phyloP scores from a whole-genome alignment of 2,113 vertebrate species.

The Myrmecophaga tridactyla region DNA sequence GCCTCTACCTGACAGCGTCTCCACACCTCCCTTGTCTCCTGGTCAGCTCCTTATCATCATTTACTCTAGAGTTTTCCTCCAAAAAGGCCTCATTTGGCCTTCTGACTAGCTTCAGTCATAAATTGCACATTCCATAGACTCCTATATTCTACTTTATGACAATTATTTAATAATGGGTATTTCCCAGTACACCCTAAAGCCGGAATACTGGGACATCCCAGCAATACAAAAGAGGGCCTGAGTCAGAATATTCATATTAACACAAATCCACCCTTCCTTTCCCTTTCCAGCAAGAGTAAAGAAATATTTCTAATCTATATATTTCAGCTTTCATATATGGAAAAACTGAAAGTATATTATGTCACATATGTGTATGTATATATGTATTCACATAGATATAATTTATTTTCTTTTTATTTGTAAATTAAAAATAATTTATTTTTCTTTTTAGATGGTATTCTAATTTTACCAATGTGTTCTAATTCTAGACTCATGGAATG shows the following conservation, averaged over 20 bases:
- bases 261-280: not conserved
- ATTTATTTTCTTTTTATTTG: conserved; percentile 20
- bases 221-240: not conserved
- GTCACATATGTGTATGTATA: not conserved
- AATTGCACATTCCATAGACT: not conserved
- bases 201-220: not conserved
- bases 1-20: not conserved
- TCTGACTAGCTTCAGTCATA: not conserved
- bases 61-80: not conserved
- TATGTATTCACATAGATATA: not conserved
- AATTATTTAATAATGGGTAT: not conserved
- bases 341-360: not conserved
- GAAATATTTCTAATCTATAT: not conserved
- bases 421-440: not conserved
- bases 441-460: not conserved
- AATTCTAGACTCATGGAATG: not conserved
- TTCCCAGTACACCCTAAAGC: not conserved
- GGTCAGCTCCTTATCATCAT: not conserved
- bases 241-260: not conserved
- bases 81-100: not conserved
- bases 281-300: not conserved
- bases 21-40: not conserved
- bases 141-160: not conserved
- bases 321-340: not conserved
- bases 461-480: not conserved